Conservation (phyloP, 2,797 vertebrate species). For the Onychomys torridus region DNA sequence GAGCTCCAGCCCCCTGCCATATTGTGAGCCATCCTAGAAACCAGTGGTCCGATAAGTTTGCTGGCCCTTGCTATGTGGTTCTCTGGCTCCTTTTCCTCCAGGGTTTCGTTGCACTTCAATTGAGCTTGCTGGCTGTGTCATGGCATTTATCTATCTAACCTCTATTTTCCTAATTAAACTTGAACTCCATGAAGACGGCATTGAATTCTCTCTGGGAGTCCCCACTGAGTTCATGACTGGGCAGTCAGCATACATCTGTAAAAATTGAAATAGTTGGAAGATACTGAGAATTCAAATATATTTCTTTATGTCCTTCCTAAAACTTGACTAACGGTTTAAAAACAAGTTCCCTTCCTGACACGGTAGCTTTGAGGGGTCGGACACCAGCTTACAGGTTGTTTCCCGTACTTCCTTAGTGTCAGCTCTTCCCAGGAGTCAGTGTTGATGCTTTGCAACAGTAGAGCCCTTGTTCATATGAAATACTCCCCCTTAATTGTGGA, state of each 20-base stretch:
- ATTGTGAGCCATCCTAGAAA: background rate
- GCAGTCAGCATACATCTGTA: background rate
- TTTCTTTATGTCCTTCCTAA: conserved; percentile 37
- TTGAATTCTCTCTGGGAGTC: background rate
- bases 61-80: background rate
- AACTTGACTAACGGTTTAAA: background rate
- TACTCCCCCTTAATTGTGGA: background rate
- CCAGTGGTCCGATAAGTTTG: background rate
- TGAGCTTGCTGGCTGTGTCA: background rate
- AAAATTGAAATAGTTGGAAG: conserved; percentile 24
- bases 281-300: background rate
- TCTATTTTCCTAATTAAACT: conserved; percentile 45
- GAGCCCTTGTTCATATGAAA: background rate
- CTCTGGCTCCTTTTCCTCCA: background rate
- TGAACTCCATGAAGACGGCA: background rate
- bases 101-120: background rate
- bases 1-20: background rate
- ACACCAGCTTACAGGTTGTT: background rate
- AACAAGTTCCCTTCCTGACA: background rate
- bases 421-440: background rate
- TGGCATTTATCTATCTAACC: background rate
- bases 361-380: background rate
- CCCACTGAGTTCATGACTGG: background rate
- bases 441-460: too few species aligned
- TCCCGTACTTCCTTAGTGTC: background rate